phyloP scores from a whole-genome alignment of 2,888 invertebrate species.

The Melieria crassipennis region DNA sequence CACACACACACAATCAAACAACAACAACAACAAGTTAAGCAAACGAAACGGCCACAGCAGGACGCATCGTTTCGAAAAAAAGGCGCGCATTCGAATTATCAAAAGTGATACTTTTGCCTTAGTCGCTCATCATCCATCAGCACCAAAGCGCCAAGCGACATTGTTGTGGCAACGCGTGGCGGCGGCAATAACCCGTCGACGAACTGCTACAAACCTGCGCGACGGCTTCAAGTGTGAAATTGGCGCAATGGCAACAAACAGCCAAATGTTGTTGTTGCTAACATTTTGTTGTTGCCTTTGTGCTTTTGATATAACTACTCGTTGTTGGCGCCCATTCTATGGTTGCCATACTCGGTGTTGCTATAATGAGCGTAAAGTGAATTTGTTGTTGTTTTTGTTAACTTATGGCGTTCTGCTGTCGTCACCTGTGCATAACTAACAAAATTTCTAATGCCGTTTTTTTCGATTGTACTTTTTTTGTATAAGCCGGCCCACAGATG shows the following conservation, averaged over 20 bases:
- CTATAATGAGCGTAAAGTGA: too few species aligned
- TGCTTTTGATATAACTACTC: background rate
- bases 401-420: too few species aligned
- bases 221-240: background rate
- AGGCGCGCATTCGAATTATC: constrained; percentile 43
- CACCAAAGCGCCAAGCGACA: background rate
- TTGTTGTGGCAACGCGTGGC: background rate
- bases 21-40: background rate
- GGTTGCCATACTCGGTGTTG: background rate
- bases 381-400: too few species aligned
- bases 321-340: background rate
- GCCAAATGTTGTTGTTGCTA: constrained; percentile 9
- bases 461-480: too few species aligned
- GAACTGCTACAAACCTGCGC: background rate
- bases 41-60: too few species aligned
- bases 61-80: too few species aligned
- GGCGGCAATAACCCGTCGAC: background rate
- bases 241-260: background rate
- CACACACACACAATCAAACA: constrained; percentile 13
- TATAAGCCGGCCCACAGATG: too few species aligned
- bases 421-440: too few species aligned
- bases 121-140: constrained; percentile 41
- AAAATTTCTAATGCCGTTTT: too few species aligned
- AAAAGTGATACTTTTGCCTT: constrained; percentile 39
- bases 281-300: background rate